Evolutionary conservation across 2,113 vertebrate genomes (phyloP), one percentile per base, ranked within the genome.

Genomic region (Alouatta palliata): DNA sequence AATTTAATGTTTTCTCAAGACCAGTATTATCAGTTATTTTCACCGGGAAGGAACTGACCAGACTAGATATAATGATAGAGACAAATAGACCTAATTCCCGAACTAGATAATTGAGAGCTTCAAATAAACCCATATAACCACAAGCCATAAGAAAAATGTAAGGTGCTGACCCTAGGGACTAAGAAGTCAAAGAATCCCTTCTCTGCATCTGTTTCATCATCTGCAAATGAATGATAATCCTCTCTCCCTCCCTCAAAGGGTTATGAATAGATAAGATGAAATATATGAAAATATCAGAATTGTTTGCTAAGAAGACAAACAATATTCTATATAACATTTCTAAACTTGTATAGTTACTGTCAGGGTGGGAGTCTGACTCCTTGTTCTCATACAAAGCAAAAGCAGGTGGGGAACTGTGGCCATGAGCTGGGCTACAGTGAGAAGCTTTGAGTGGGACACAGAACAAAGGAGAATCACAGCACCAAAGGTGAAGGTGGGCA

Each of bases 1-100:
- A 94, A 93, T 58, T 92, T 94, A 91, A 64, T 52, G 6, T 70
- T 84, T 80, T 84, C 85, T 25, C 3, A 97, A 90, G 20, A 93
- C 25, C 80, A 86, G 45, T 93, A 12, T 58, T 91, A 86, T 75
- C 30, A 84, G 40, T 85, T 91, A 37, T 82, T 97, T 93, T 93
- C 9, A 54, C 45, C 94, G 61, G 35, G 21, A 54, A 94, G 43
- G 30, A 80, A 92, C 49, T 93, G 37, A 68, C 8, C 79, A 82
- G 52, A 79, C 21, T 89, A 61, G 25, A 66, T 94, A 68, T 82
- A 30, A 58, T 87, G 27, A 71, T 11, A 13, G 58, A 92, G 45
- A 91, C 84, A 94, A 83, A 80, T 75, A 94, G 17, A 54, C 52
- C 45, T 76, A 88, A 77, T 77, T 68, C 17, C 40, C 77, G 32